A percentile compares a stretch with the other conserved stretches of the same genome.
Conservation (phyloP, 2,113 vertebrate genomes). For the rat (Rattus norvegicus) region GRCr8 NC_086031.1:21945501-21946000, state of each 20-base stretch:
- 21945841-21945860: background rate
- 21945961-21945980: background rate
- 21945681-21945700: background rate
- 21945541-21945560: background rate
- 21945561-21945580: background rate
- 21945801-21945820: background rate
- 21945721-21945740: background rate
- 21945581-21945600: background rate
- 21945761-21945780: background rate
- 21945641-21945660: background rate
- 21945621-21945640: background rate
- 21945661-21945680: background rate
- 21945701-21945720: background rate
- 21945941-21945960: background rate
- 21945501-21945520: background rate
- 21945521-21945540: background rate
- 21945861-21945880: background rate
- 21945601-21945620: background rate
- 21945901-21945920: background rate
- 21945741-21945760: background rate
- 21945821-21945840: no score
- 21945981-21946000: background rate
- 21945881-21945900: background rate
- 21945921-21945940: background rate
- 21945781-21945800: background rate